These are phyloP conservation scores for Hylyphantes graminicola DNA, from an alignment of 1,140 invertebrate species.

Conservation along the genomic window DNA sequence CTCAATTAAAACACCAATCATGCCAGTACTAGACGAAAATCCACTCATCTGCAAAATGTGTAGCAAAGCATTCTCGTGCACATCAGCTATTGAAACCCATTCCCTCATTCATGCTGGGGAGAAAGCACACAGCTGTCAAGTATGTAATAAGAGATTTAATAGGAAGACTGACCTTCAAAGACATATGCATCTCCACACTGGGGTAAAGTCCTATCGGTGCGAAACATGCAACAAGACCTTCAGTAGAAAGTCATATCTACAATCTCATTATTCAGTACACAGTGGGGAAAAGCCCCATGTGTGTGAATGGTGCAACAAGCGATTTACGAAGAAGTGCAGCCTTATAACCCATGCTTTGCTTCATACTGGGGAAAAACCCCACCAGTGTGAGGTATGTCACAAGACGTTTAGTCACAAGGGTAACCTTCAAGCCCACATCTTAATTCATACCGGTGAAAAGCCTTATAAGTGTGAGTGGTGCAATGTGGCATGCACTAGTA, in stretches of 20 bases:
- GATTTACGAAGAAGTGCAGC: slow-evolving; percentile 66
- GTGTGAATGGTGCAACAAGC: slow-evolving; percentile 68
- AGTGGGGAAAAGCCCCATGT: background rate
- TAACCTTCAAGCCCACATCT: slow-evolving; percentile 67
- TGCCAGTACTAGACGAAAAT: no score
- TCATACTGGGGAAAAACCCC: background rate
- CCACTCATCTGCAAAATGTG: no score
- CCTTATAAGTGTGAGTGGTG: slow-evolving; percentile 65
- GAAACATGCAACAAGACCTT: slow-evolving; percentile 26
- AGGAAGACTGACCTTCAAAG: background rate
- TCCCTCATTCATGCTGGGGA: no score
- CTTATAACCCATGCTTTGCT: background rate
- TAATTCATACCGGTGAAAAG: slow-evolving; percentile 67
- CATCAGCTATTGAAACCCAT: no score
- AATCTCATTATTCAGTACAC: background rate
- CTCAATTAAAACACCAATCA: no score
- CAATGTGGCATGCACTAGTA: slow-evolving; percentile 56
- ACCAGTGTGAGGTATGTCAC: background rate
- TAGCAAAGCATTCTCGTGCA: no score
- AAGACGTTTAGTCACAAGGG: slow-evolving; percentile 63
- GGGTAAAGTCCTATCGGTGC: slow-evolving; percentile 29
- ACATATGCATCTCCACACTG: background rate
- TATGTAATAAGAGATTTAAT: slow-evolving; percentile 13
- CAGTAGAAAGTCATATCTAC: background rate
- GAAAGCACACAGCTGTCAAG: slow-evolving; percentile 1